Percentiles rank a stretch among this genome's conserved stretches.
Conservation (phyloP, 1,140 invertebrate species). For the Pseudomyrmex concolor region DNA sequence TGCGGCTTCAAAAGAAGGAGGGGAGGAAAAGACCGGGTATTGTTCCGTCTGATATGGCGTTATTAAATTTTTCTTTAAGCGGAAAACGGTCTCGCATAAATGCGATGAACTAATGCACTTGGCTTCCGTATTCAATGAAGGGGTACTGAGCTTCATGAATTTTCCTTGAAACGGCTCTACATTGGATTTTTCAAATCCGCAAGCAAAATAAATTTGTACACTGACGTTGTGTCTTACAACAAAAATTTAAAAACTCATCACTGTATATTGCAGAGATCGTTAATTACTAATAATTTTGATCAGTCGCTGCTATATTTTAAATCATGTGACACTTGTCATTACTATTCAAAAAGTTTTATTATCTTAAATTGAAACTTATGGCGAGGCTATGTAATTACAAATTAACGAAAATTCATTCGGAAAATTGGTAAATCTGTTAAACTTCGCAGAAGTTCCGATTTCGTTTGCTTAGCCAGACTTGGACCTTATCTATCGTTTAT, state of each 20-base stretch:
- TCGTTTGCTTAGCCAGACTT: constrained; percentile 27
- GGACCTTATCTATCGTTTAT: constrained; percentile 72
- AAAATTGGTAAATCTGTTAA: background rate
- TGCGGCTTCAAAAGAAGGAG: constrained; percentile 42
- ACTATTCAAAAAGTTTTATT: too few species aligned
- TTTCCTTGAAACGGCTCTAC: background rate
- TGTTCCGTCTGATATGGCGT: constrained; percentile 60
- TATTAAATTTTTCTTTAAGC: constrained; percentile 62
- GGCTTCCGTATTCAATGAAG: constrained; percentile 49
- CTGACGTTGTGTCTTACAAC: background rate
- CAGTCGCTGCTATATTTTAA: background rate
- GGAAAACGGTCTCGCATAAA: constrained; percentile 50
- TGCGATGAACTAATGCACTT: constrained; percentile 56
- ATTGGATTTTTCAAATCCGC: constrained; percentile 6
- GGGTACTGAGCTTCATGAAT: constrained; percentile 32
- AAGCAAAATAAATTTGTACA: background rate
- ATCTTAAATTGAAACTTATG: too few species aligned
- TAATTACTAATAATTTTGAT: too few species aligned
- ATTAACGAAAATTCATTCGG: constrained; percentile 13
- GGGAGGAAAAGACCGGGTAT: constrained; percentile 22
- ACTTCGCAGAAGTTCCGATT: constrained; percentile 51
- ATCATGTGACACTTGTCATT: too few species aligned
- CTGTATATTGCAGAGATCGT: too few species aligned
- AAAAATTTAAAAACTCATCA: background rate
- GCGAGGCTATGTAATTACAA: background rate